phyloP scores from a whole-genome alignment of 2,113 vertebrate genomes.

The Stigmatopora argus region DNA sequence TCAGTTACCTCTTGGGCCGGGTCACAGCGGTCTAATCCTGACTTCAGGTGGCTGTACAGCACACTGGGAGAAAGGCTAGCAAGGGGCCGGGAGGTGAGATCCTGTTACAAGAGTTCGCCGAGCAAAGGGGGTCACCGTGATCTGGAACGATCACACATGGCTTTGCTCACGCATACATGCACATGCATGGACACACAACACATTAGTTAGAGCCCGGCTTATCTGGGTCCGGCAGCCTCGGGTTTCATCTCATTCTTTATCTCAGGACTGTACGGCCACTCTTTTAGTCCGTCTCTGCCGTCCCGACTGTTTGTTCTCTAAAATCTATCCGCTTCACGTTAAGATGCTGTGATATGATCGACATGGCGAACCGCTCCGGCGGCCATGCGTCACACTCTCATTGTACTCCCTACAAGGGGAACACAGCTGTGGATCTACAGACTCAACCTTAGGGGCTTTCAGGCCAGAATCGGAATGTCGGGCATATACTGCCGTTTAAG shows the following conservation, averaged over 20 bases:
- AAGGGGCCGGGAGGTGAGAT: conserved; percentile 67
- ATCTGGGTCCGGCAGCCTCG: conserved; percentile 54
- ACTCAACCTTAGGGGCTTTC: not conserved
- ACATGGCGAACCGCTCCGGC: conserved; percentile 64
- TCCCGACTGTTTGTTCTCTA: conserved; percentile 46
- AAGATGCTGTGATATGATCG: conserved; percentile 72
- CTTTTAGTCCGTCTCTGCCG: conserved; percentile 53
- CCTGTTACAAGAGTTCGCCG: conserved; percentile 70
- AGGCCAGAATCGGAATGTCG: not conserved
- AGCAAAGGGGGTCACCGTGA: conserved; percentile 68
- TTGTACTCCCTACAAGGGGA: conserved; percentile 62
- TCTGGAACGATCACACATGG: conserved; percentile 32
- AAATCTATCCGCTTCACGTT: conserved; percentile 69
- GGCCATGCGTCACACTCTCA: conserved; percentile 65
- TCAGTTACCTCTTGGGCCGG: conserved; percentile 67
- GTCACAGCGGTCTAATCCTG: conserved; percentile 69
- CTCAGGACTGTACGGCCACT: conserved; percentile 46
- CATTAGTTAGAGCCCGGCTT: conserved; percentile 21
- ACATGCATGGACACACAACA: conserved; percentile 23
- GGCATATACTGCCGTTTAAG: not conserved
- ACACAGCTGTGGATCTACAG: conserved; percentile 44
- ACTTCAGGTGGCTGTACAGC: conserved; percentile 75
- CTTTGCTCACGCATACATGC: conserved; percentile 7
- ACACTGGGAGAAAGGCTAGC: conserved; percentile 64
- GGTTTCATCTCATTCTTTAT: conserved; percentile 51